Conservation (phyloP, 1,140 invertebrate species). For the Venturia canescens region DNA sequence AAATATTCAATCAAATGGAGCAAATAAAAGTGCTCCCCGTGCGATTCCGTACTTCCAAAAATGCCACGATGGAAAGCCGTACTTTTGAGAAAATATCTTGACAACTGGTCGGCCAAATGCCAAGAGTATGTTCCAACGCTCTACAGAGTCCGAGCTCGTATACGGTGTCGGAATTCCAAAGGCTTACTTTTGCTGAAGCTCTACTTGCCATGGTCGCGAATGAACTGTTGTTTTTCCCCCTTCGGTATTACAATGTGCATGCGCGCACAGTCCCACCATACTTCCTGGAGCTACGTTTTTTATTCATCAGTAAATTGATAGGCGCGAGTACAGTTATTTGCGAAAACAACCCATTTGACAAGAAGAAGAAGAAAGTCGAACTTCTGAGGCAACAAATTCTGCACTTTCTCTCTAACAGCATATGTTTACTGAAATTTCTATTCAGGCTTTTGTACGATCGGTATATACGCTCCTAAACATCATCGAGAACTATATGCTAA, state of each 20-base stretch:
- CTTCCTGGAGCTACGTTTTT: background rate
- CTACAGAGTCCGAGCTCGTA: constrained; percentile 14
- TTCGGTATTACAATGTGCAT: background rate
- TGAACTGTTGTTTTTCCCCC: background rate
- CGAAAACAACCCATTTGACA: background rate
- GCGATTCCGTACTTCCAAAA: background rate
- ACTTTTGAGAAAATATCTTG: background rate
- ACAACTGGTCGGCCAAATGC: constrained; percentile 8
- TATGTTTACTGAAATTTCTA: too few species aligned
- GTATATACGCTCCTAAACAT: too few species aligned
- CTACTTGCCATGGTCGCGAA: background rate
- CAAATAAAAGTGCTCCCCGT: background rate
- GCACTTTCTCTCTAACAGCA: too few species aligned
- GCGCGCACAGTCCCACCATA: background rate
- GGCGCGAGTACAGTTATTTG: background rate
- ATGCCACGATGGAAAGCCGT: background rate
- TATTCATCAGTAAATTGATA: background rate
- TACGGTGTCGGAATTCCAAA: constrained; percentile 2
- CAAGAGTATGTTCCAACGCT: background rate
- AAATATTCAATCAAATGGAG: background rate
- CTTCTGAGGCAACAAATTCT: background rate
- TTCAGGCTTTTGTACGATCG: too few species aligned
- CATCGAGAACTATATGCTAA: too few species aligned
- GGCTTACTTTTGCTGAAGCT: background rate
- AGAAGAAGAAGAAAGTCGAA: background rate